These are phyloP conservation scores for Oconnorella tubifera DNA, from an alignment of 2,888 invertebrate species.

Conservation along the genomic window DNA sequence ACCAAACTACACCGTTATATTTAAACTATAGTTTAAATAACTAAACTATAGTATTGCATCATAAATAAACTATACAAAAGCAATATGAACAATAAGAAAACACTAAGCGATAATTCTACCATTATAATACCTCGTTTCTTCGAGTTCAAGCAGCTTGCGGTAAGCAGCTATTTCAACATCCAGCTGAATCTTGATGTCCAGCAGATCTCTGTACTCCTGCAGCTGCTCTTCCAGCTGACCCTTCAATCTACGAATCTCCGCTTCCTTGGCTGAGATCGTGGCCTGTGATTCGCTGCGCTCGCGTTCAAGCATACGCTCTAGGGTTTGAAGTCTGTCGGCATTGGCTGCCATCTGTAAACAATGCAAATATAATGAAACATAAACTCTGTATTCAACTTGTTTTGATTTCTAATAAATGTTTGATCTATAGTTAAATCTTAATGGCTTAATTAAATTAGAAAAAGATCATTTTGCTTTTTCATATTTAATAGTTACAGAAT, in stretches of 20 bases:
- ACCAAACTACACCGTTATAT: too few species aligned
- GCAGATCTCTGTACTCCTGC: slow-evolving; percentile 90
- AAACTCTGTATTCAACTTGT: too few species aligned
- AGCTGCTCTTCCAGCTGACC: slow-evolving; percentile 86
- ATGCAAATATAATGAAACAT: too few species aligned
- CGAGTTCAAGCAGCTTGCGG: slow-evolving; percentile 78
- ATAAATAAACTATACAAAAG: too few species aligned
- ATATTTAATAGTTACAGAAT: background rate
- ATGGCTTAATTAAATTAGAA: too few species aligned
- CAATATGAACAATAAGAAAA: too few species aligned
- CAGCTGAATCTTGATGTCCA: slow-evolving; percentile 91
- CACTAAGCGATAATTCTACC: too few species aligned
- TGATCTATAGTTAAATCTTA: too few species aligned
- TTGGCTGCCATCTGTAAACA: slow-evolving; percentile 28
- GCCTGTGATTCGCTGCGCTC: slow-evolving; percentile 80
- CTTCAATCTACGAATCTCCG: slow-evolving; percentile 80
- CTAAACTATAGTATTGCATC: too few species aligned
- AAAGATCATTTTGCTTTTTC: background rate
- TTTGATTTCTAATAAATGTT: too few species aligned
- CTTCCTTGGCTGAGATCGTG: slow-evolving; percentile 68
- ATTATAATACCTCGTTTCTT: slow-evolving; percentile 66
- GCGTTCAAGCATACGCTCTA: slow-evolving; percentile 84
- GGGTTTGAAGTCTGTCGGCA: slow-evolving; percentile 70
- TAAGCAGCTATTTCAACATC: slow-evolving; percentile 89
- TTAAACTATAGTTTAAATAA: too few species aligned